phyloP scores from a whole-genome alignment of 2,797 vertebrate species.

The Peromyscus attwateri region DNA sequence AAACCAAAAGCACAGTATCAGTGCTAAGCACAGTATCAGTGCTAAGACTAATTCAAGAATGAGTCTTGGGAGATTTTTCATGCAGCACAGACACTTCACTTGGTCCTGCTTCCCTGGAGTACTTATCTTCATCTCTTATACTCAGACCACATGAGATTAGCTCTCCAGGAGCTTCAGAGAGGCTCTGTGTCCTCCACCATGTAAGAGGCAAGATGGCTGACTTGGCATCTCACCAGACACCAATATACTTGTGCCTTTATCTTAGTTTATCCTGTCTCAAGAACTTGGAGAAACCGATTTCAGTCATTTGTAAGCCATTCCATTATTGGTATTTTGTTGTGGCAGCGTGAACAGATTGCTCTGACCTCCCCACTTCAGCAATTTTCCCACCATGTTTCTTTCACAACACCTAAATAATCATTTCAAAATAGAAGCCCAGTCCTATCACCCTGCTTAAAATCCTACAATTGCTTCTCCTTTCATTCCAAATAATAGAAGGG shows the following conservation, averaged over 20 bases:
- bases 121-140: neutral
- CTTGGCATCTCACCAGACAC: neutral
- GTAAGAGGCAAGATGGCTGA: neutral
- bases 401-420: neutral
- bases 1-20: neutral
- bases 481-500: conserved; percentile 11
- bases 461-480: neutral
- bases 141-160: neutral
- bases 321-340: neutral
- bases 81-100: neutral
- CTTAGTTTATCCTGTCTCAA: neutral
- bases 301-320: neutral
- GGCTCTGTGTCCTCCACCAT: neutral
- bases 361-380: neutral
- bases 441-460: neutral
- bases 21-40: neutral
- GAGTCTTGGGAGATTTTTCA: neutral
- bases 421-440: conserved; percentile 53
- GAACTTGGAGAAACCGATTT: neutral
- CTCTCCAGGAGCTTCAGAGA: neutral
- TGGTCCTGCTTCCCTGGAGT: neutral
- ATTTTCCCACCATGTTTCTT: neutral
- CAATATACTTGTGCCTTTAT: neutral
- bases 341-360: neutral
- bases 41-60: conserved; percentile 28